These are phyloP conservation scores for Pelvicachromis taeniatus DNA, from an alignment of 2,113 vertebrate genomes.

Conservation along the genomic window DNA sequence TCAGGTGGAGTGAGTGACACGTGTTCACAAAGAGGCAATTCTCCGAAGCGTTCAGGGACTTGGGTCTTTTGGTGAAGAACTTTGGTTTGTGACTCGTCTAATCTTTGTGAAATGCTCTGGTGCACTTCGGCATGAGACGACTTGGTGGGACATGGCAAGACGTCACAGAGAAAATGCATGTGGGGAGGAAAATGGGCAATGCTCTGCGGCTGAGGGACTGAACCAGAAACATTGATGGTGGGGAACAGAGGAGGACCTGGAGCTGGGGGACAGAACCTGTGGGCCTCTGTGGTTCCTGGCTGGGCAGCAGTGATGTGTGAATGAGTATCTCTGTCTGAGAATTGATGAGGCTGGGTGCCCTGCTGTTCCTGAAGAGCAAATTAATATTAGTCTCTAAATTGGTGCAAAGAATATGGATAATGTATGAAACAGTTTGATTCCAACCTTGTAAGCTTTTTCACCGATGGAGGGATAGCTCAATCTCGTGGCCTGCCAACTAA, in stretches of 20 bases:
- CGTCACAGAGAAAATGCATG: slow-evolving; percentile 64
- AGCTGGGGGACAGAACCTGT: neutral
- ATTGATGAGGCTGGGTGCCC: neutral
- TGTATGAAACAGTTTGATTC: neutral
- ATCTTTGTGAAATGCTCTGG: neutral
- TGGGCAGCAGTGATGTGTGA: neutral
- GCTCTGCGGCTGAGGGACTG: slow-evolving; percentile 21
- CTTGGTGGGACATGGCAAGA: slow-evolving; percentile 56
- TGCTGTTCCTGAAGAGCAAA: slow-evolving; percentile 8
- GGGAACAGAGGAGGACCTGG: neutral
- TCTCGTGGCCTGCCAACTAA: slow-evolving; percentile 1
- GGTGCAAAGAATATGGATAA: neutral
- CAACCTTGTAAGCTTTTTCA: slow-evolving; percentile 35
- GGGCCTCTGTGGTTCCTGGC: neutral
- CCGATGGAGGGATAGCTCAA: neutral
- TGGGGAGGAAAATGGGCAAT: slow-evolving; percentile 46
- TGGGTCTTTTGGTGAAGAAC: neutral
- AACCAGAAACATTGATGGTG: slow-evolving; percentile 26
- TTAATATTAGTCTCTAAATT: neutral
- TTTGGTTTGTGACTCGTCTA: neutral
- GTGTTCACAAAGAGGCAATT: neutral
- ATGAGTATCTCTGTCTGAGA: neutral
- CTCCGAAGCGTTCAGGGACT: neutral
- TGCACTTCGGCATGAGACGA: neutral
- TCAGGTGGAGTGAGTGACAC: slow-evolving; percentile 9